Conservation (phyloP, 2,113 vertebrate genomes). For the Ploceus nigricollis region DNA sequence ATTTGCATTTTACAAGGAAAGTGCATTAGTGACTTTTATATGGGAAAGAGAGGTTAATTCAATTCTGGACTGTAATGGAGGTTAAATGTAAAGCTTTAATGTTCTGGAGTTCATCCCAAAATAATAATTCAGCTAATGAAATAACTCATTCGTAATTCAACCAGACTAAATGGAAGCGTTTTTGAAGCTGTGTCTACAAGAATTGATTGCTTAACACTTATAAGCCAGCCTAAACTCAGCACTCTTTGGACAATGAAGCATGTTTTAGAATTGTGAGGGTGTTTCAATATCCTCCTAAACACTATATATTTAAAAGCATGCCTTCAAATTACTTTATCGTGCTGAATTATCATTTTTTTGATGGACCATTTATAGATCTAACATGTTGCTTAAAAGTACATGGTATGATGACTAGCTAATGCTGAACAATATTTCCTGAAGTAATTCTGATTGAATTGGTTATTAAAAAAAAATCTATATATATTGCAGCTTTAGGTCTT, state of each 20-base stretch:
- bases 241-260: neutral
- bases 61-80: constrained; percentile 47
- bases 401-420: neutral
- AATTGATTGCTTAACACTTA: constrained; percentile 34
- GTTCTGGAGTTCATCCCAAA: constrained; percentile 57
- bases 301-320: constrained; percentile 8
- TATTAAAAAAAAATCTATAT: neutral
- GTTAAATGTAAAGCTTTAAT: constrained; percentile 61
- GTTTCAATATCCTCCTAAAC: constrained; percentile 19
- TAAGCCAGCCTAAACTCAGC: neutral
- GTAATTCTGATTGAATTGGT: neutral
- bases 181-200: constrained; percentile 14
- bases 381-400: neutral
- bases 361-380: neutral
- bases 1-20: constrained; percentile 62
- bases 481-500: neutral
- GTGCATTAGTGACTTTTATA: constrained; percentile 41
- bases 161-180: constrained; percentile 32
- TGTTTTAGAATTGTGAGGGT: neutral
- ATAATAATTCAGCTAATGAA: constrained; percentile 65
- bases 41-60: constrained; percentile 51
- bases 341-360: constrained; percentile 24
- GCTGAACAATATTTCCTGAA: neutral
- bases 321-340: constrained; percentile 4
- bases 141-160: constrained; percentile 57